phyloP scores from a whole-genome alignment of 2,888 invertebrate species.

The Mimumesa dahlbomi region DNA sequence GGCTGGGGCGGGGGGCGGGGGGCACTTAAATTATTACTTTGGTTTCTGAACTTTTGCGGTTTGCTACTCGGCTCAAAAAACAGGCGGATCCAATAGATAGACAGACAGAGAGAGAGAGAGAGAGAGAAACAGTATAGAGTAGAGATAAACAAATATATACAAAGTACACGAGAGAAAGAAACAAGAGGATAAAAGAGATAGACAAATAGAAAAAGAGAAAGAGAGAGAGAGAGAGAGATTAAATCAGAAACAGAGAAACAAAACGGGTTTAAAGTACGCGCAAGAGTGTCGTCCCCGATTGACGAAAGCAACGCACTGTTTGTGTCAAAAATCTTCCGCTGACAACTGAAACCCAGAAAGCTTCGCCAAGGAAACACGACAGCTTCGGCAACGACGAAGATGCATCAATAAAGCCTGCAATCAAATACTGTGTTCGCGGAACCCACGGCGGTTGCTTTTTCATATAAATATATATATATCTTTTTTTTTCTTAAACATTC shows the following conservation, averaged over 20 bases:
- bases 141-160: slow-evolving; percentile 19
- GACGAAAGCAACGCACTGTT: slow-evolving; percentile 63
- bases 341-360: slow-evolving; percentile 62
- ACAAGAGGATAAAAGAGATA: slow-evolving; percentile 29
- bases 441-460: slow-evolving; percentile 44
- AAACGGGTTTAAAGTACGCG: no score
- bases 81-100: slow-evolving; percentile 28
- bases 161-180: slow-evolving; percentile 16
- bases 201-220: slow-evolving; percentile 23
- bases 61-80: slow-evolving; percentile 53
- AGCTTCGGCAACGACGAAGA: slow-evolving; percentile 65
- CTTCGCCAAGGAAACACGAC: slow-evolving; percentile 64
- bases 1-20: slow-evolving; percentile 2
- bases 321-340: slow-evolving; percentile 30
- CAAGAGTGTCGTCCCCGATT: slow-evolving; percentile 53
- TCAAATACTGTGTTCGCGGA: slow-evolving; percentile 53
- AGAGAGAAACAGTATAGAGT: slow-evolving; percentile 18
- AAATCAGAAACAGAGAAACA: slow-evolving; percentile 30
- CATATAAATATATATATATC: slow-evolving; percentile 58
- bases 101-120: slow-evolving; percentile 21
- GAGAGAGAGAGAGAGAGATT: slow-evolving; percentile 16
- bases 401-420: slow-evolving; percentile 65
- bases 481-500: no score
- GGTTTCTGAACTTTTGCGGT: no score
- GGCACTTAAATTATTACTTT: no score